Conservation (phyloP, 1,140 invertebrate genomes). For the Drosophila parabipectinata region DNA sequence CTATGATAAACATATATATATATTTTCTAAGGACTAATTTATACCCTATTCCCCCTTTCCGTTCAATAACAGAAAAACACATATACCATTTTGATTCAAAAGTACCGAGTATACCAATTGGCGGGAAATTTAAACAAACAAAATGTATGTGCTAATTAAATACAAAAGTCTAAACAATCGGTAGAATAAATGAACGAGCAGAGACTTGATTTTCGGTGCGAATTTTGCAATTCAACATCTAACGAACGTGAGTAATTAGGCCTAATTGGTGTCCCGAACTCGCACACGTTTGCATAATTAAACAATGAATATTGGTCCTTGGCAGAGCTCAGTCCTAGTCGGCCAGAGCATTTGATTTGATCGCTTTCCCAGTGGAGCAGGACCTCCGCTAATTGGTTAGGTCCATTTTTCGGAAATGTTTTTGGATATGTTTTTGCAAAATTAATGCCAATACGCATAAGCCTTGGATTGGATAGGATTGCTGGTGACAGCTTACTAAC, state of each 20-base stretch:
- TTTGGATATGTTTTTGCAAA: not conserved
- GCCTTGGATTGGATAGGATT: not conserved
- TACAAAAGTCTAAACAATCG: not conserved
- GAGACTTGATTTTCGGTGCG: not conserved
- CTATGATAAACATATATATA: too few relatives aligned
- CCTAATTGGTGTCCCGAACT: conserved; percentile 31
- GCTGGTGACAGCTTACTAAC: not conserved
- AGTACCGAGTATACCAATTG: conserved; percentile 10
- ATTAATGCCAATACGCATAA: too few relatives aligned
- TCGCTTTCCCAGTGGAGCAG: not conserved
- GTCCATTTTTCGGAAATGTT: not conserved
- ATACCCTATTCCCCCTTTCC: too few relatives aligned
- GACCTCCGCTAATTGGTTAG: not conserved
- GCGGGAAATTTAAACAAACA: conserved; percentile 20
- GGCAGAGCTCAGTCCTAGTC: not conserved
- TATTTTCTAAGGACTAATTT: too few relatives aligned
- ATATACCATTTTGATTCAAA: conserved; percentile 11
- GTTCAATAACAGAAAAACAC: too few relatives aligned
- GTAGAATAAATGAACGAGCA: not conserved
- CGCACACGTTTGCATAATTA: conserved; percentile 43
- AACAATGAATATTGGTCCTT: conserved; percentile 37
- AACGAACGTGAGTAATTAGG: conserved; percentile 53
- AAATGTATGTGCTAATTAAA: conserved; percentile 19
- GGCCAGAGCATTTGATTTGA: not conserved
- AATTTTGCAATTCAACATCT: conserved; percentile 18